phyloP scores from a whole-genome alignment of 2,888 invertebrate genomes.

The Pollenia labialis region DNA sequence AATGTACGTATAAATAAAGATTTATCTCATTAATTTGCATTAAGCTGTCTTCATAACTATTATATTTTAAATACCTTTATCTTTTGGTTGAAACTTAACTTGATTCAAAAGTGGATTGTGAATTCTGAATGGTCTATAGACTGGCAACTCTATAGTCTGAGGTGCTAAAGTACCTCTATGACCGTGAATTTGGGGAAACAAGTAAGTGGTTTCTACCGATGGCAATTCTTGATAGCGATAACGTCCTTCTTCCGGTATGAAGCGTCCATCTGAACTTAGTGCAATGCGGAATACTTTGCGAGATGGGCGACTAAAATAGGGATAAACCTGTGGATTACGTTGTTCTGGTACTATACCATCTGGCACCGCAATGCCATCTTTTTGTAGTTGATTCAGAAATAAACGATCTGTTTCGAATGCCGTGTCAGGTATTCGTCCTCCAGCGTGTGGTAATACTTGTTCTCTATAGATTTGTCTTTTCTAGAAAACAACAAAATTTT shows the following conservation, averaged over 20 bases:
- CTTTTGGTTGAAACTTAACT: constrained; percentile 80
- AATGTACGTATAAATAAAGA: neutral
- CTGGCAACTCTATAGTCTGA: constrained; percentile 79
- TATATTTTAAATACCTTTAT: constrained; percentile 77
- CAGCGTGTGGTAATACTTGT: constrained; percentile 86
- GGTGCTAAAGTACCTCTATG: constrained; percentile 75
- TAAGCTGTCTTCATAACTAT: too few species aligned
- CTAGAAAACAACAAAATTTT: constrained; percentile 79
- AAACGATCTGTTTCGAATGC: constrained; percentile 87
- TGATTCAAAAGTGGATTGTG: constrained; percentile 82
- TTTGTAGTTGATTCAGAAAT: constrained; percentile 86
- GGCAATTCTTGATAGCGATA: constrained; percentile 82
- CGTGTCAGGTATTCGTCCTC: constrained; percentile 87
- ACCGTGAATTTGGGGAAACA: constrained; percentile 84
- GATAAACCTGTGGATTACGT: constrained; percentile 83
- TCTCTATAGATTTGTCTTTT: constrained; percentile 88
- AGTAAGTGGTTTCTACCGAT: constrained; percentile 86
- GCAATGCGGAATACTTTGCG: constrained; percentile 84
- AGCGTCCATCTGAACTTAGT: constrained; percentile 85
- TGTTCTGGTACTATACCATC: constrained; percentile 86
- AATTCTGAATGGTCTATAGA: constrained; percentile 80
- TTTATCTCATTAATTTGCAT: neutral
- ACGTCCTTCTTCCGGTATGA: constrained; percentile 85
- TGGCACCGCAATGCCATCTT: constrained; percentile 86
- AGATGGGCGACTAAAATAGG: constrained; percentile 80